Evolutionary conservation across 2,797 vertebrate genomes (phyloP).

Genomic region (Pipistrellus kuhlii): DNA sequence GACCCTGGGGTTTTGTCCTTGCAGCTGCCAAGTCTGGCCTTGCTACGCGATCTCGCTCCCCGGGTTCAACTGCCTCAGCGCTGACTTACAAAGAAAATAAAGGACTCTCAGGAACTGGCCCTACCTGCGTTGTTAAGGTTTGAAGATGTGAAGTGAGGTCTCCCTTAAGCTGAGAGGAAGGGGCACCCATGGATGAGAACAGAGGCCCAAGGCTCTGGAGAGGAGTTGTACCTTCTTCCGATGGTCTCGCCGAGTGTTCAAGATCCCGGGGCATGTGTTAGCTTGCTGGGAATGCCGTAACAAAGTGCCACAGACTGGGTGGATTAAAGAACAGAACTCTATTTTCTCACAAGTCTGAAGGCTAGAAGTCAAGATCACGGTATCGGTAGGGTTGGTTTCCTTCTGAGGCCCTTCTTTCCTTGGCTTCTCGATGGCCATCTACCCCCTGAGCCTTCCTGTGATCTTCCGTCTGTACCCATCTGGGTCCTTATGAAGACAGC

Average conservation of each 20-base stretch:
- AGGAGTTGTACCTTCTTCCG: background rate
- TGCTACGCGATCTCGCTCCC: background rate
- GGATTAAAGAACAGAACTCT: background rate
- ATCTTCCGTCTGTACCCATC: background rate
- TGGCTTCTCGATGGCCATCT: background rate
- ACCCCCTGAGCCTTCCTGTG: background rate
- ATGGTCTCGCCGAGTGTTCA: background rate
- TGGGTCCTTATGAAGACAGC: background rate
- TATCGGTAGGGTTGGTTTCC: background rate
- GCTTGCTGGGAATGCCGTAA: background rate
- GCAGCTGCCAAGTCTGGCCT: background rate
- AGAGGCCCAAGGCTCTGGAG: background rate
- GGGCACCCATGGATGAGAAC: background rate
- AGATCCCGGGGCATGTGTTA: background rate
- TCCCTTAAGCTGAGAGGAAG: background rate
- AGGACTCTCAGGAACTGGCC: background rate
- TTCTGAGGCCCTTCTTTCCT: background rate
- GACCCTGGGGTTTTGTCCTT: background rate
- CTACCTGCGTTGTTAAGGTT: constrained; percentile 2
- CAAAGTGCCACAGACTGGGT: background rate
- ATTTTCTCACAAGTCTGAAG: background rate
- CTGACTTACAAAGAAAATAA: constrained; percentile 32
- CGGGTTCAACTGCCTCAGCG: background rate
- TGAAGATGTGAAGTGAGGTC: constrained; percentile 1
- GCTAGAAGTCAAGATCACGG: background rate